A percentile compares a stretch with the other conserved stretches of the same genome.
phyloP scores from a whole-genome alignment of 2,888 invertebrate genomes.

The Plagodis dolabraria region DNA sequence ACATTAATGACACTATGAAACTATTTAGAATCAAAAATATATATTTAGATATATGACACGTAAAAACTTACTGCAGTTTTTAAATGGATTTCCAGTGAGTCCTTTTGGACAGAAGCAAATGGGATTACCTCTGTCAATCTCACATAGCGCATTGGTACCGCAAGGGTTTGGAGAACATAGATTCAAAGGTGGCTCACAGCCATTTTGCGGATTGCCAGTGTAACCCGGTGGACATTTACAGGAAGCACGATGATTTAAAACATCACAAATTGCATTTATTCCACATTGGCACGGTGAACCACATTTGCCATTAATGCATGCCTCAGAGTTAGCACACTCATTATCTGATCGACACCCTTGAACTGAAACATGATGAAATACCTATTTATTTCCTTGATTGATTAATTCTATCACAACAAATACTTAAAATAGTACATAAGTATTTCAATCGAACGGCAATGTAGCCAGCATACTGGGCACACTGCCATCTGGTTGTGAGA shows the following conservation, averaged over 20 bases:
- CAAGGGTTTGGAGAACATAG: conserved; percentile 95
- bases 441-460: too few species aligned
- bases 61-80: conserved; percentile 92
- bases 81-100: conserved; percentile 95
- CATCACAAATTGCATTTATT: conserved; percentile 92
- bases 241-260: conserved; percentile 90
- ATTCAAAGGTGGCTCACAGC: conserved; percentile 90
- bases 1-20: conserved; percentile 14
- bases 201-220: conserved; percentile 89
- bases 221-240: conserved; percentile 94
- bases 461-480: too few species aligned
- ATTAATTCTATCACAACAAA: too few species aligned
- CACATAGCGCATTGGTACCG: conserved; percentile 93
- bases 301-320: conserved; percentile 91
- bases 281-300: conserved; percentile 92
- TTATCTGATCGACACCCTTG: conserved; percentile 89
- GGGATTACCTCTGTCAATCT: conserved; percentile 93
- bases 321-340: conserved; percentile 90
- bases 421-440: too few species aligned
- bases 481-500: too few species aligned
- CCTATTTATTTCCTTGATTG: not conserved
- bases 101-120: conserved; percentile 96
- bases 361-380: conserved; percentile 64
- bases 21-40: too few species aligned
- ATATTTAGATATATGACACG: not conserved